Conservation (phyloP, 2,888 invertebrate genomes). For the Adelognathus sp. region DNA sequence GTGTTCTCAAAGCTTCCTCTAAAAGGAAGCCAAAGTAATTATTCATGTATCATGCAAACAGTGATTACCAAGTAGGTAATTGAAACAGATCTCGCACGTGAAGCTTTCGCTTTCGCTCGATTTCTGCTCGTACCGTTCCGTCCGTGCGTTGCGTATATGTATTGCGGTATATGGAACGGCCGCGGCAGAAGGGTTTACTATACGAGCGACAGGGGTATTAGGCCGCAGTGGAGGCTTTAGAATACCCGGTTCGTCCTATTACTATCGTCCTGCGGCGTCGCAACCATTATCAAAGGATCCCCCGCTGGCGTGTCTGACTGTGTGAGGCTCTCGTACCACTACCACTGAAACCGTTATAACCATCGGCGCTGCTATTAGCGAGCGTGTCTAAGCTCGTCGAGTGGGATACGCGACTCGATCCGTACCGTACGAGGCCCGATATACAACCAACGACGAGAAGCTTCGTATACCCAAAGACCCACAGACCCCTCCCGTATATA, state of each 20-base stretch:
- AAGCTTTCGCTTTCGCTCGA: background rate
- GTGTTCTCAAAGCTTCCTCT: no score
- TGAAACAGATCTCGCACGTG: background rate
- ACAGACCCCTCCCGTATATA: constrained; percentile 14
- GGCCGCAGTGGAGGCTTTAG: constrained; percentile 8
- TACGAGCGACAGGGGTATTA: constrained; percentile 29
- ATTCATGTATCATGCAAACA: no score
- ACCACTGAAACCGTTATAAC: constrained; percentile 23
- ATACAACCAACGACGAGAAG: constrained; percentile 3
- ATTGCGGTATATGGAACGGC: background rate
- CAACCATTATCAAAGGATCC: constrained; percentile 1
- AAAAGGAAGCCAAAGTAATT: no score
- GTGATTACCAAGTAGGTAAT: background rate
- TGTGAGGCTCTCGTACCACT: background rate
- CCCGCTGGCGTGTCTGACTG: constrained; percentile 18
- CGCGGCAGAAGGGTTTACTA: background rate
- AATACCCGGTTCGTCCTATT: constrained; percentile 4
- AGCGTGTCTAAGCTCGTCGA: constrained; percentile 37
- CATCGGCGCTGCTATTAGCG: constrained; percentile 41
- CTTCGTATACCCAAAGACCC: constrained; percentile 29
- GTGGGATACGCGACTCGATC: constrained; percentile 32
- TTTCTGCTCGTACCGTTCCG: background rate
- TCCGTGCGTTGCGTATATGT: background rate
- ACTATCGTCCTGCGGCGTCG: constrained; percentile 10
- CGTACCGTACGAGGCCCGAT: background rate